A percentile compares a stretch with the other conserved stretches of the same genome.
Conservation (phyloP, 2,113 vertebrate genomes). For the Erpornis zantholeuca region DNA sequence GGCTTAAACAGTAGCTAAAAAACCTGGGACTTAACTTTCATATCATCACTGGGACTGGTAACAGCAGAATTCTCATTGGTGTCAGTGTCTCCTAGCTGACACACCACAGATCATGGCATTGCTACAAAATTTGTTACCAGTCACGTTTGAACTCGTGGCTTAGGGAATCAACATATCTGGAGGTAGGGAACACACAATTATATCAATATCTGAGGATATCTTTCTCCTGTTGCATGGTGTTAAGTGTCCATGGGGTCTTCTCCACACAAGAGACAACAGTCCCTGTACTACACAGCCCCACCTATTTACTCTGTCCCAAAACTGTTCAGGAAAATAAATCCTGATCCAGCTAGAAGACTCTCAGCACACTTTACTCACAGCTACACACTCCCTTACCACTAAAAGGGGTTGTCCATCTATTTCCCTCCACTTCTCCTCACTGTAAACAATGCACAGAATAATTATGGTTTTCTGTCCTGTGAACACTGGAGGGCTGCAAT, state of each 20-base stretch:
- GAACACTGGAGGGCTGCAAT: neutral
- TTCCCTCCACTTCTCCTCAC: neutral
- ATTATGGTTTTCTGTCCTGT: neutral
- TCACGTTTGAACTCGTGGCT: neutral
- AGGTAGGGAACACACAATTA: neutral
- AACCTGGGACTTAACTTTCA: neutral
- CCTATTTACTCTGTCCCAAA: neutral
- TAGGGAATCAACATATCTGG: neutral
- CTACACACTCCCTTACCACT: neutral
- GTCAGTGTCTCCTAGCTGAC: neutral
- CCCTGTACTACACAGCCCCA: accelerated
- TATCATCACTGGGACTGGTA: neutral
- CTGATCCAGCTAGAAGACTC: neutral
- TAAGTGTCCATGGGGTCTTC: neutral
- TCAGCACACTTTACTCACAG: neutral
- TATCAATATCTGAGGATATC: neutral
- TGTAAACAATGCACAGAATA: neutral
- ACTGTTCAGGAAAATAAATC: neutral
- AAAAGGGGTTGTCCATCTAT: neutral
- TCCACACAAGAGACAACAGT: neutral
- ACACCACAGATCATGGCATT: neutral
- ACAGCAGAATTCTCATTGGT: neutral
- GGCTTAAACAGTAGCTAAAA: neutral
- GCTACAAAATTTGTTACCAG: neutral
- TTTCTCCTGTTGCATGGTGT: neutral